Evolutionary conservation across 2,797 vertebrate genomes (phyloP).

Genomic region (Ciconia nigra): DNA sequence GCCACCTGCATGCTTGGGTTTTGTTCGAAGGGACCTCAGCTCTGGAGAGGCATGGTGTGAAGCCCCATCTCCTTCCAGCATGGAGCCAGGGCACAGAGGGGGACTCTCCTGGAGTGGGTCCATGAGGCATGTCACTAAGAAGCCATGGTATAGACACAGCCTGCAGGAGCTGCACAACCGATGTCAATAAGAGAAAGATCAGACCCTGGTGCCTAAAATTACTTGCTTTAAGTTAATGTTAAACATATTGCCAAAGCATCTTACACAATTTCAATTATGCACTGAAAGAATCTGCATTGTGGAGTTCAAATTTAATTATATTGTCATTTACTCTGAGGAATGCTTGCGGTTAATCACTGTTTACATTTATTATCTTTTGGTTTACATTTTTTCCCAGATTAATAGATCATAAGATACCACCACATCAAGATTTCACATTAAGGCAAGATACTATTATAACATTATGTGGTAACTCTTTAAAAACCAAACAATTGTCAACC

Average conservation of each 20-base stretch:
- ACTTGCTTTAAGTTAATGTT: slow-evolving; percentile 21
- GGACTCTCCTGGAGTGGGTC: accelerated
- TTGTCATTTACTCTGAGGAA: slow-evolving; percentile 21
- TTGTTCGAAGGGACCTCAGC: neutral
- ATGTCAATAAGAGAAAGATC: slow-evolving; percentile 16
- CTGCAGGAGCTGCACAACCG: neutral
- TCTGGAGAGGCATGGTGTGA: neutral
- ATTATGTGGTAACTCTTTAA: slow-evolving; percentile 14
- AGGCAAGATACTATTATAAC: slow-evolving; percentile 24
- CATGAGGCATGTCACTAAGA: neutral
- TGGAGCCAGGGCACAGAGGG: neutral
- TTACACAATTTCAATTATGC: slow-evolving; percentile 43
- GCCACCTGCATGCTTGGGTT: accelerated
- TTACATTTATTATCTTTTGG: slow-evolving; percentile 56
- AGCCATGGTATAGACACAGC: neutral
- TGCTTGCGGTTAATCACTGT: slow-evolving; percentile 26
- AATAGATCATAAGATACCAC: slow-evolving; percentile 38
- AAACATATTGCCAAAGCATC: slow-evolving; percentile 42
- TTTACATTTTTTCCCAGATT: slow-evolving; percentile 55
- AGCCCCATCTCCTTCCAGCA: neutral
- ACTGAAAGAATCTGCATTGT: slow-evolving; percentile 25
- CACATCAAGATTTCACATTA: neutral
- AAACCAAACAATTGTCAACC: slow-evolving; percentile 24
- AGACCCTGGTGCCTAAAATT: slow-evolving; percentile 25
- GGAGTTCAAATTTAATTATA: slow-evolving; percentile 55